Evolutionary conservation across 2,888 invertebrate species (phyloP).

Genomic region (Nipponacmea schrenckii): DNA sequence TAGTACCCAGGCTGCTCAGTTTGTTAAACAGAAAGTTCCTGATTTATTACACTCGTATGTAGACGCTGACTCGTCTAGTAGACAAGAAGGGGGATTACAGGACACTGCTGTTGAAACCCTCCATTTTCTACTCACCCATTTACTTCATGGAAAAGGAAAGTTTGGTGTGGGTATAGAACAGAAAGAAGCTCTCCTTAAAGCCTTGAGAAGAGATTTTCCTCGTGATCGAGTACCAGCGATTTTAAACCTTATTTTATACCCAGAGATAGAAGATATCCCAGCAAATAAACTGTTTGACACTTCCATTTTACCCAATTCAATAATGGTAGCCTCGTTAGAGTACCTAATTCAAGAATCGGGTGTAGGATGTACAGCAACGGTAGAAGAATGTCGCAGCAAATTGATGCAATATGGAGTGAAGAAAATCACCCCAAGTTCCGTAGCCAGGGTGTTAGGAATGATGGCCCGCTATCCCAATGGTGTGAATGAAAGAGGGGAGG

Average conservation of each 20-base stretch:
- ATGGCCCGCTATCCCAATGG: constrained; percentile 77
- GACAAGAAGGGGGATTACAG: constrained; percentile 77
- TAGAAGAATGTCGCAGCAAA: constrained; percentile 75
- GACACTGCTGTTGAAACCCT: constrained; percentile 90
- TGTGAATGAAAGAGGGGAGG: constrained; percentile 72
- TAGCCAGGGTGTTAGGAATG: constrained; percentile 75
- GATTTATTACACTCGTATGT: constrained; percentile 81
- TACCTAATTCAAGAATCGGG: constrained; percentile 93
- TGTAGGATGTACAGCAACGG: constrained; percentile 82
- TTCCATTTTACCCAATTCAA: constrained; percentile 68
- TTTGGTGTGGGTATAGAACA: constrained; percentile 77
- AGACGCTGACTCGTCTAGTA: constrained; percentile 76
- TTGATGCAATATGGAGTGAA: constrained; percentile 83
- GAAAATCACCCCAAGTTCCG: constrained; percentile 82
- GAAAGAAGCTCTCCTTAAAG: constrained; percentile 83
- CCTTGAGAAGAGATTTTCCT: constrained; percentile 87
- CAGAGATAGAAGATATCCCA: constrained; percentile 74
- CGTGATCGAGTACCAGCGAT: constrained; percentile 88
- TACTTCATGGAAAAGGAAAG: constrained; percentile 67
- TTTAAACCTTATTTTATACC: constrained; percentile 87
- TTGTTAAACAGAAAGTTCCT: constrained; percentile 84
- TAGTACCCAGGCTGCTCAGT: constrained; percentile 79
- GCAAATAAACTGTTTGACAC: constrained; percentile 69
- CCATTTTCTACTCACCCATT: constrained; percentile 80
- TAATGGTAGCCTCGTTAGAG: constrained; percentile 72